These are phyloP conservation scores for Lepus europaeus DNA, from an alignment of 2,113 vertebrate species.

Conservation along the genomic window DNA sequence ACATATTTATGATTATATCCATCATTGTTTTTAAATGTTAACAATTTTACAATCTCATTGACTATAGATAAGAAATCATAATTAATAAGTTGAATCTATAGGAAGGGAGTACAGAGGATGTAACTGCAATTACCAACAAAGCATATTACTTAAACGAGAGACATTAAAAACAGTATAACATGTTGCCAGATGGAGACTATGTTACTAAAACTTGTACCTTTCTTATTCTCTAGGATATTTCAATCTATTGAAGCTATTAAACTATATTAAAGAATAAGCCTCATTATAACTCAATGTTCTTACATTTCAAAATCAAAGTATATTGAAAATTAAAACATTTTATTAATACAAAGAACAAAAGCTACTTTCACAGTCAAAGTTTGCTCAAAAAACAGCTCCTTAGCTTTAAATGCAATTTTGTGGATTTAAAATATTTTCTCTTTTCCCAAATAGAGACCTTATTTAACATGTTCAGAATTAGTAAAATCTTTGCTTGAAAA, in stretches of 20 bases:
- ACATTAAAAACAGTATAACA: background rate
- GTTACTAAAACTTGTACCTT: background rate
- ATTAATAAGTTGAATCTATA: background rate
- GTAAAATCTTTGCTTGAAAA: background rate
- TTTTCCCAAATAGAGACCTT: background rate
- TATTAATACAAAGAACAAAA: background rate
- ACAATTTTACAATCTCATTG: background rate
- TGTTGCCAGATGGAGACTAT: background rate
- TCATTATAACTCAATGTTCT: background rate
- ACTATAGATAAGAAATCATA: background rate
- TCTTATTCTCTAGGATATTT: background rate
- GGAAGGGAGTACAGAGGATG: background rate
- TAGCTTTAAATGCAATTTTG: background rate
- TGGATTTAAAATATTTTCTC: conserved; percentile 50
- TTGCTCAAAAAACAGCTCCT: background rate
- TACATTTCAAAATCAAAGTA: background rate
- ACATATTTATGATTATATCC: background rate
- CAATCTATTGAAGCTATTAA: background rate
- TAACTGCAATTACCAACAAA: background rate
- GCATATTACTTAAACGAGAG: background rate
- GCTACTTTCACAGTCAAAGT: background rate
- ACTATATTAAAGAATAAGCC: background rate
- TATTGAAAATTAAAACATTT: background rate
- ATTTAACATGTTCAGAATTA: conserved; percentile 9
- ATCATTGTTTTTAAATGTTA: background rate